These are phyloP conservation scores for Otolemur crassicaudatus DNA, from an alignment of 2,797 vertebrate species.

Conservation along the genomic window DNA sequence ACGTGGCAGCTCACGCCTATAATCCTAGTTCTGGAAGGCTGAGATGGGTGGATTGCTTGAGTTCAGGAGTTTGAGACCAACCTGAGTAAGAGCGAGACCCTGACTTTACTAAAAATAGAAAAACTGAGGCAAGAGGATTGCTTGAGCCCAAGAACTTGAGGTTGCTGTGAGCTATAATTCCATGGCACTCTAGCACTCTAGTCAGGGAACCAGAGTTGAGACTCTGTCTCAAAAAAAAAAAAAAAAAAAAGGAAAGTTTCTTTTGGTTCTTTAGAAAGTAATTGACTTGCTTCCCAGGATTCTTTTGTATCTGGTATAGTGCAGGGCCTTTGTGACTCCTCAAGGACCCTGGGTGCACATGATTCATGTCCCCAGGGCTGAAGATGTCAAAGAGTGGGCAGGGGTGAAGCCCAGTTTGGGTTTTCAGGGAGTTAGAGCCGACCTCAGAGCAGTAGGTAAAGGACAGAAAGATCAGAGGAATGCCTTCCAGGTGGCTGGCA, in stretches of 20 bases:
- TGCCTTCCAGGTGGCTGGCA: background rate
- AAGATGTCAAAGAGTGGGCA: background rate
- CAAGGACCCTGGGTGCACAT: background rate
- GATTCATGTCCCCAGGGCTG: background rate
- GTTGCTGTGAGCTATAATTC: no score
- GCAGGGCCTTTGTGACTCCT: background rate
- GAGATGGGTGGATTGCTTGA: no score
- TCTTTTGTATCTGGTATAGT: background rate
- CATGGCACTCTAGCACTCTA: no score
- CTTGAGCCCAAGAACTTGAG: no score
- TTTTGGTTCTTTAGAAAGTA: background rate
- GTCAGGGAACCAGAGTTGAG: no score
- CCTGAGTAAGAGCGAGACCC: no score
- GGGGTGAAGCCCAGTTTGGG: background rate
- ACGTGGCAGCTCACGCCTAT: no score
- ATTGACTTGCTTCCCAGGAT: background rate
- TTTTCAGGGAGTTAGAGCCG: background rate
- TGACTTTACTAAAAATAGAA: no score
- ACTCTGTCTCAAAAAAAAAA: no score
- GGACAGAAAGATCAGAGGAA: conserved; percentile 17
- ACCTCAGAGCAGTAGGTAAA: background rate
- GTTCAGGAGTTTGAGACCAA: no score
- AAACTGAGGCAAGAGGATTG: no score
- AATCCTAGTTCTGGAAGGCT: no score
- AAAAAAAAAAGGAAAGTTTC: background rate